Conservation (phyloP, 1,140 invertebrate genomes). For the Orius insidiosus region DNA sequence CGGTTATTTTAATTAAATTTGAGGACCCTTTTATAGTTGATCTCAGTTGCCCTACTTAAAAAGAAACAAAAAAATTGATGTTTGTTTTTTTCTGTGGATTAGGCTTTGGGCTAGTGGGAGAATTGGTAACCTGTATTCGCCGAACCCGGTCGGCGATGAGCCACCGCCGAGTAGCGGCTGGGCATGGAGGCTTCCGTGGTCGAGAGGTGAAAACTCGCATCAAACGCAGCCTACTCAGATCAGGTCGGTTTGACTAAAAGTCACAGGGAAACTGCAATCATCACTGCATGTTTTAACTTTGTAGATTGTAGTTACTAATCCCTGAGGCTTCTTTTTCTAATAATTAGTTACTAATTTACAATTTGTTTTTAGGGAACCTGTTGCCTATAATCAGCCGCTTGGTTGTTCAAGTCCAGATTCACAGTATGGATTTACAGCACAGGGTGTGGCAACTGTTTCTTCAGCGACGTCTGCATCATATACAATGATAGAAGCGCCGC, state of each 20-base stretch:
- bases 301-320: not conserved
- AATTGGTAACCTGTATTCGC: conserved; percentile 60
- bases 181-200: conserved; percentile 39
- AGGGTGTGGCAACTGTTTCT: conserved; percentile 15
- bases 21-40: no score
- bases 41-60: no score
- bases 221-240: conserved; percentile 2
- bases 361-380: conserved; percentile 13
- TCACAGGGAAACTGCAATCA: not conserved
- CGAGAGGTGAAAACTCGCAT: conserved; percentile 11
- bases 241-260: conserved; percentile 1
- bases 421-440: conserved; percentile 18
- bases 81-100: conserved; percentile 11
- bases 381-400: conserved; percentile 12
- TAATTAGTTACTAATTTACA: no score
- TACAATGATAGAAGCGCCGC: conserved; percentile 15
- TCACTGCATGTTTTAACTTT: not conserved
- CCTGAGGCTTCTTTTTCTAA: not conserved
- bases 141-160: conserved; percentile 46
- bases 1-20: no score
- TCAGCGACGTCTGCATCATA: conserved; percentile 13
- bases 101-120: conserved; percentile 33
- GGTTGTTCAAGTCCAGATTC: conserved; percentile 17
- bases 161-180: conserved; percentile 33
- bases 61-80: not conserved